phyloP scores from a whole-genome alignment of 2,888 invertebrate species.

The Tholera decimalis region DNA sequence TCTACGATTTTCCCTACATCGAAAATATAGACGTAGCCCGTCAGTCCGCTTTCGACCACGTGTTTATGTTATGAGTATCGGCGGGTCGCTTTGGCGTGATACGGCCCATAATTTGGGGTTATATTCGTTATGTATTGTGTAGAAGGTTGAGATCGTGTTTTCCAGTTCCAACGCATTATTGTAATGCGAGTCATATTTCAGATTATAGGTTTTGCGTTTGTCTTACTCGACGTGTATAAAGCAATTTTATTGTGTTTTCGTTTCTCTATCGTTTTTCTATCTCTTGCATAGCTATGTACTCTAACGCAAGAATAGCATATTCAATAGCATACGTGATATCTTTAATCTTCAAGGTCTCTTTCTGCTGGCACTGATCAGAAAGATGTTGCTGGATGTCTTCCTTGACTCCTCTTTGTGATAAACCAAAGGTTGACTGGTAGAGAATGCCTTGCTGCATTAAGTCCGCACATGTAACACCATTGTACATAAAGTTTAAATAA shows the following conservation, averaged over 20 bases:
- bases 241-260: neutral
- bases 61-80: constrained; percentile 34
- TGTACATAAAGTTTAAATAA: too few relatives aligned
- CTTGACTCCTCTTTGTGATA: neutral
- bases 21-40: constrained; percentile 6
- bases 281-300: too few relatives aligned
- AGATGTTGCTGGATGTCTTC: neutral
- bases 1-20: constrained; percentile 24
- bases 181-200: constrained; percentile 11
- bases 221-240: neutral
- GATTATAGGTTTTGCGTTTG: neutral
- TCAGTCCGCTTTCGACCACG: constrained; percentile 16
- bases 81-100: neutral
- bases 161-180: constrained; percentile 11
- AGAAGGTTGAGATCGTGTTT: neutral
- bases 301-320: too few relatives aligned
- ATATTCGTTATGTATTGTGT: constrained; percentile 10
- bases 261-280: too few relatives aligned
- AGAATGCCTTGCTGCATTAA: too few relatives aligned
- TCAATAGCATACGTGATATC: too few relatives aligned
- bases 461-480: too few relatives aligned
- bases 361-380: too few relatives aligned
- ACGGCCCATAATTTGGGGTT: constrained; percentile 3
- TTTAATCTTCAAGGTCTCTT: too few relatives aligned
- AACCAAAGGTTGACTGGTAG: too few relatives aligned